A percentile compares a stretch with the other conserved stretches of the same genome.
Evolutionary conservation across 1,140 invertebrate species (phyloP).

Genomic region (Apis mellifera): DNA sequence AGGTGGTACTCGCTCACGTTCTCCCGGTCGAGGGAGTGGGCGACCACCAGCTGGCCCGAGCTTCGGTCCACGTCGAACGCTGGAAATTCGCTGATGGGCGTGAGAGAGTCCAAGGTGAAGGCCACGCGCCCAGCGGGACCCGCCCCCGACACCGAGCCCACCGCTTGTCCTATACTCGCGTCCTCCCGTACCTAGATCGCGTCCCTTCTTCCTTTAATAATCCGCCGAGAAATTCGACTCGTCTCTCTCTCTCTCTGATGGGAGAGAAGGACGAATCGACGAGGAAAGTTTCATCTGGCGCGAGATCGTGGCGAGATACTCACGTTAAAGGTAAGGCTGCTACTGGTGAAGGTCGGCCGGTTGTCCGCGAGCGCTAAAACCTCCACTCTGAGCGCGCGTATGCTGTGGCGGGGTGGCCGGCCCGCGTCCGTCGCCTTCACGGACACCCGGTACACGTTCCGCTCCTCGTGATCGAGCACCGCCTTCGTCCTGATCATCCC

Average conservation of each 20-base stretch:
- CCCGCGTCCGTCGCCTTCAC: slow-evolving; percentile 94
- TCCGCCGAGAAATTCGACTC: no score
- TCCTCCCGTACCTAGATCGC: slow-evolving; percentile 87
- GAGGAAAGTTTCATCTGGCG: no score
- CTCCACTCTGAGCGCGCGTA: slow-evolving; percentile 91
- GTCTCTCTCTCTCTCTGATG: no score
- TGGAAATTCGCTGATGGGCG: slow-evolving; percentile 85
- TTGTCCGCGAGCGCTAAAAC: slow-evolving; percentile 96
- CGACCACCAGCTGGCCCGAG: slow-evolving; percentile 92
- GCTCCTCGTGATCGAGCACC: slow-evolving; percentile 94
- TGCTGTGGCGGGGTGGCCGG: slow-evolving; percentile 88
- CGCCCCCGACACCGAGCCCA: slow-evolving; percentile 90
- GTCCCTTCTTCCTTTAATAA: neutral
- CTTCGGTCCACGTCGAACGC: slow-evolving; percentile 94
- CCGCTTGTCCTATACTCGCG: slow-evolving; percentile 87
- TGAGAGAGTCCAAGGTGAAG: slow-evolving; percentile 89
- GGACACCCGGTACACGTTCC: slow-evolving; percentile 91
- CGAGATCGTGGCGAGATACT: slow-evolving; percentile 70
- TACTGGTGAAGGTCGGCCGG: slow-evolving; percentile 94
- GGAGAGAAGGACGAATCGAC: no score
- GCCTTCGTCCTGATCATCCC: slow-evolving; percentile 94
- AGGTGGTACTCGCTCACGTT: slow-evolving; percentile 90
- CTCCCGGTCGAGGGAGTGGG: slow-evolving; percentile 92
- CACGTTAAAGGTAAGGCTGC: slow-evolving; percentile 92
- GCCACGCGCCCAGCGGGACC: slow-evolving; percentile 90